phyloP scores from a whole-genome alignment of 2,888 invertebrate genomes.

The Spicauda simplicius region DNA sequence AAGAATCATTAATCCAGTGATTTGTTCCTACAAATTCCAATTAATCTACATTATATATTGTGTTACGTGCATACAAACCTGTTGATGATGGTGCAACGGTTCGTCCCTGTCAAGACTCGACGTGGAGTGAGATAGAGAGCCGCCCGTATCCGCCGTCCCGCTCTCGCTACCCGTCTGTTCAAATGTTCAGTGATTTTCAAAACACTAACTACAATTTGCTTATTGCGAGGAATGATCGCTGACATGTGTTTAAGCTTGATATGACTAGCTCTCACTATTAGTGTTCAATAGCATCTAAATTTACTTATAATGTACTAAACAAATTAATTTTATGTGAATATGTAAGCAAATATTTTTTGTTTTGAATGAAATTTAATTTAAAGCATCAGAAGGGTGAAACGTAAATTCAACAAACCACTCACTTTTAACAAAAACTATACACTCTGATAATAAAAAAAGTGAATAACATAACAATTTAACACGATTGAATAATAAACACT shows the following conservation, averaged over 20 bases:
- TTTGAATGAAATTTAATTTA: background rate
- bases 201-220: constrained; percentile 19
- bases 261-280: background rate
- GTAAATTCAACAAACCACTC: background rate
- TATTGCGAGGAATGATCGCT: background rate
- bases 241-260: background rate
- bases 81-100: constrained; percentile 80
- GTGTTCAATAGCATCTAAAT: background rate
- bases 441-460: background rate
- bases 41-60: background rate
- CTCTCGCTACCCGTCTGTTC: constrained; percentile 82
- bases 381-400: background rate
- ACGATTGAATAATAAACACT: background rate
- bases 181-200: constrained; percentile 51
- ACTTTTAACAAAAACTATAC: background rate
- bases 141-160: constrained; percentile 85
- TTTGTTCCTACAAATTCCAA: too few species aligned
- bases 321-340: background rate
- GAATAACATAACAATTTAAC: background rate
- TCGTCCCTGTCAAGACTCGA: constrained; percentile 96
- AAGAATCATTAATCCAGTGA: too few species aligned
- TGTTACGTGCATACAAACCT: constrained; percentile 66
- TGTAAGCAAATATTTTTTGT: background rate
- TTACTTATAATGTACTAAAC: background rate
- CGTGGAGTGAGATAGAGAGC: constrained; percentile 91